These are phyloP conservation scores for Erpobdella octoculata DNA, from an alignment of 2,888 invertebrate species.

Conservation along the genomic window DNA sequence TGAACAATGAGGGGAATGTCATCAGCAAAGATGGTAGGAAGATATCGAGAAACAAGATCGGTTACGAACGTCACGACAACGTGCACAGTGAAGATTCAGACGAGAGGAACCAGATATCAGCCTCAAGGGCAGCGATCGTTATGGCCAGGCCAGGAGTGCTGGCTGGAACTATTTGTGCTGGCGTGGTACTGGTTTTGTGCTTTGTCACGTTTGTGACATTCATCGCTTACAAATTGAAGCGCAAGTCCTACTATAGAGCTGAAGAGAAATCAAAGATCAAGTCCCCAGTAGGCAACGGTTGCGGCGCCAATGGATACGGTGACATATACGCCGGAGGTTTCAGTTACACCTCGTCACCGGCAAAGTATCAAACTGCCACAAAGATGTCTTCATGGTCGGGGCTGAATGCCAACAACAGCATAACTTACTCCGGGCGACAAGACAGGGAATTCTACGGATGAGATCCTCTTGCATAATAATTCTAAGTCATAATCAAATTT, in stretches of 20 bases:
- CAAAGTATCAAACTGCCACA: background rate
- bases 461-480: no score
- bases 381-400: background rate
- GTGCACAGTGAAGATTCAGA: background rate
- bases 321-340: background rate
- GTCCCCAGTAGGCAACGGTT: background rate
- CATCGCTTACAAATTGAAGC: background rate
- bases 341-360: background rate
- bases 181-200: slow-evolving; percentile 15
- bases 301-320: background rate
- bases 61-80: background rate
- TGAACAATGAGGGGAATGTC: background rate
- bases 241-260: background rate
- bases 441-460: background rate
- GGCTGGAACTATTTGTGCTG: slow-evolving; percentile 17
- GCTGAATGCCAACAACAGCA: background rate
- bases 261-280: background rate
- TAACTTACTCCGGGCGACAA: background rate
- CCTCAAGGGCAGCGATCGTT: background rate
- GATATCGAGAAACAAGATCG: background rate
- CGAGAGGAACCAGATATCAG: background rate
- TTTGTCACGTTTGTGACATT: slow-evolving; percentile 16
- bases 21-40: background rate
- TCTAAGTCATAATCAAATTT: no score
- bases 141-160: slow-evolving; percentile 14